Evolutionary conservation across 2,797 vertebrate genomes (phyloP), one percentile per base, ranked within the genome.

Genomic region (Cynodonichthys magdalenae): DNA sequence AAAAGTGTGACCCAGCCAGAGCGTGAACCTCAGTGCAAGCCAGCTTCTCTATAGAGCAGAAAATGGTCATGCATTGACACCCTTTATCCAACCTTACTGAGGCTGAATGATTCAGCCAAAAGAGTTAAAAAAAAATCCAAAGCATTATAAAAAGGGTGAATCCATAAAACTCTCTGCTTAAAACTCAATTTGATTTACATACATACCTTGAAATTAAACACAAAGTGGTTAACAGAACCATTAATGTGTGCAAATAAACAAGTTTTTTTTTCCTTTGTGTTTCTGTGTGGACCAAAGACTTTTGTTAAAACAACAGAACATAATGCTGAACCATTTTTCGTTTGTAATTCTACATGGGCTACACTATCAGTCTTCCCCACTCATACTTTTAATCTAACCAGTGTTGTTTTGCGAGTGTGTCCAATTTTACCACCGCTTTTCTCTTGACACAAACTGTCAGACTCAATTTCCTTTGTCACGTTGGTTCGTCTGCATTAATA

Each of bases 381-480:
- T 55, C 14, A n/a, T 51, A 60, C 31, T 55, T 65, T 47, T 19
- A 6, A 27, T 50, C 41, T 62, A 50, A 63, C 24, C 28, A 41
- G 49, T 63, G 63, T 57, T 48, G 44, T 41, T 17, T n/a, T 66
- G 46, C n/a, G 4, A n/a, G 29, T 46, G 48, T 66, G 17, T 51
- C 46, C 8, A 7, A 60, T 75, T 70, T 62, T 63, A 63, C 58
- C 63, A 60, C 47, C 59, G 39, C 60, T 57, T 77, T 63, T 68
- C 24, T 9, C 42, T 41, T 59, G 19, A 68, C 42, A 59, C 39
- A 56, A 59, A 54, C 50, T 66, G 52, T 69, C 64, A 60, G 44
- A 70, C 48, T 49, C 39, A 68, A 53, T 68, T 68, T 71, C 61
- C 62, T 72, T 51, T 45, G 53, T 65, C 17, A 6, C 53, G 50